phyloP scores from a whole-genome alignment of 2,113 vertebrate genomes.

The Hippocampus comes region DNA sequence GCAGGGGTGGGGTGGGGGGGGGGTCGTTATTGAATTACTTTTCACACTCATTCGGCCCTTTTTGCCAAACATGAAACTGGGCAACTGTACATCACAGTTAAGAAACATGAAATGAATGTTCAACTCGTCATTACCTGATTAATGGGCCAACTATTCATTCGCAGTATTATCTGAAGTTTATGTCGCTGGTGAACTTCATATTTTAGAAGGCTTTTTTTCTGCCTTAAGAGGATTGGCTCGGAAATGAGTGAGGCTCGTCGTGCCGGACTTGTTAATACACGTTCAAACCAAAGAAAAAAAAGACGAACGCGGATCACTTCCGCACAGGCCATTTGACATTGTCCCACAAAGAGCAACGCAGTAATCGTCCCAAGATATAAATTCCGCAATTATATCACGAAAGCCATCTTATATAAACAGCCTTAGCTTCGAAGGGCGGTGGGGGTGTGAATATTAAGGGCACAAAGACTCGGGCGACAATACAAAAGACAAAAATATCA shows the following conservation, averaged over 20 bases:
- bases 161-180: not conserved
- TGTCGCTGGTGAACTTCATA: not conserved
- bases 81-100: not conserved
- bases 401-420: slow-evolving; percentile 35
- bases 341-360: slow-evolving; percentile 1
- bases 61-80: not conserved
- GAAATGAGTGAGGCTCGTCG: not conserved
- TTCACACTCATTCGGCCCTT: too few relatives aligned
- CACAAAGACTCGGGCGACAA: not conserved
- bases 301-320: slow-evolving; percentile 51
- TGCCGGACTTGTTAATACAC: slow-evolving; percentile 49
- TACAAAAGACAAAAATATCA: not conserved
- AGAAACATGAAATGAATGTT: not conserved
- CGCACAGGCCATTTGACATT: slow-evolving; percentile 51
- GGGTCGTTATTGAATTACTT: too few relatives aligned
- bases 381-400: slow-evolving; percentile 15
- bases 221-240: not conserved
- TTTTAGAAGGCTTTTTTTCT: not conserved
- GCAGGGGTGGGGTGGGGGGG: too few relatives aligned
- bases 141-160: not conserved
- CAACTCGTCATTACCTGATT: not conserved
- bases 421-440: not conserved
- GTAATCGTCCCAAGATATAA: not conserved
- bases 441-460: not conserved
- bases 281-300: slow-evolving; percentile 21